These are phyloP conservation scores for Forbesichthys papilliferus DNA, from an alignment of 2,113 vertebrate genomes.

Conservation along the genomic window DNA sequence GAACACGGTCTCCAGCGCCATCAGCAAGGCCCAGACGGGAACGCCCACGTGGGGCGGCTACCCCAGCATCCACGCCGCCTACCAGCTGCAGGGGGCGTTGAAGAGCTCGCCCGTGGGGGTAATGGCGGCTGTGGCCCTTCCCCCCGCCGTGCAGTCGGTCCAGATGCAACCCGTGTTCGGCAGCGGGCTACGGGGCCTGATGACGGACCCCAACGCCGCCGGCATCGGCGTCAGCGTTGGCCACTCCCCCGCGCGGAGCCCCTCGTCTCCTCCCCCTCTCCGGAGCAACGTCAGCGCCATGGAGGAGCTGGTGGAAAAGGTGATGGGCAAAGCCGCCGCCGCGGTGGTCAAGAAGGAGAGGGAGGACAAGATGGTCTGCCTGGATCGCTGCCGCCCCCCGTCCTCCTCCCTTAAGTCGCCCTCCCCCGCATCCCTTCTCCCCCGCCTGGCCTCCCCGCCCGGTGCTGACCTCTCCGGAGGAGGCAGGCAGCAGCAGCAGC, in stretches of 20 bases:
- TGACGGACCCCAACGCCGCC: constrained; percentile 83
- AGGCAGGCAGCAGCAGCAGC: constrained; percentile 37
- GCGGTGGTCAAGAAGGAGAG: constrained; percentile 80
- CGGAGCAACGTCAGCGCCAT: constrained; percentile 97
- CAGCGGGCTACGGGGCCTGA: constrained; percentile 73
- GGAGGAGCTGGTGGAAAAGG: constrained; percentile 98
- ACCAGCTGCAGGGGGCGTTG: constrained; percentile 90
- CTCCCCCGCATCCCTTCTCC: constrained; percentile 79
- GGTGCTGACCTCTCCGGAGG: constrained; percentile 75
- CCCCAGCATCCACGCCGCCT: constrained; percentile 97
- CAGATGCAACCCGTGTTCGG: constrained; percentile 90
- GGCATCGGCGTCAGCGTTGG: constrained; percentile 38
- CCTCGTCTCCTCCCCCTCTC: constrained; percentile 88
- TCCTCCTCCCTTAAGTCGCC: constrained; percentile 76
- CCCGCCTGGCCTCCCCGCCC: constrained; percentile 71
- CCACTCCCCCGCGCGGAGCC: constrained; percentile 83
- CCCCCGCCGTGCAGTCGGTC: constrained; percentile 80
- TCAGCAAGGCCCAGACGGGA: constrained; percentile 98
- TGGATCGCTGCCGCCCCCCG: constrained; percentile 62
- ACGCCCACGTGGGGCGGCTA: constrained; percentile 98
- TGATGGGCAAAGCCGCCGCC: constrained; percentile 88
- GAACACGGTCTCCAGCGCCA: constrained; percentile 96
- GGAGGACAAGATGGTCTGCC: constrained; percentile 81
- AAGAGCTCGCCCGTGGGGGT: constrained; percentile 78
- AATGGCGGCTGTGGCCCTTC: constrained; percentile 57